Percentiles rank a stretch among this genome's conserved stretches.
These are phyloP conservation scores for Anhinga rufa DNA, from an alignment of 2,113 vertebrate genomes.

Conservation along the genomic window DNA sequence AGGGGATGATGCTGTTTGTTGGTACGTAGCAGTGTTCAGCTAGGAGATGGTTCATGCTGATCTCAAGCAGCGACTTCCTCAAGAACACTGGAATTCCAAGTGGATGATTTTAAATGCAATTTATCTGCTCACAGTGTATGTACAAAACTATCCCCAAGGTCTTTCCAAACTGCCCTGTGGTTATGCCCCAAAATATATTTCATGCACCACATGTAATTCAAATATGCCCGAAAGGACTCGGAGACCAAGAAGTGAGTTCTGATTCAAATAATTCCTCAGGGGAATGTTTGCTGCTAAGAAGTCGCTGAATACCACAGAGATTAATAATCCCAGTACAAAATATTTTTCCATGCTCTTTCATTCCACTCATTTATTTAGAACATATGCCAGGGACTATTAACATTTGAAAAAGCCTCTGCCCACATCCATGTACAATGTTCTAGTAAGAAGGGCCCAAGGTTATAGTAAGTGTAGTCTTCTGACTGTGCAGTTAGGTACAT, in stretches of 20 bases:
- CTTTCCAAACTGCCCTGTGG: neutral
- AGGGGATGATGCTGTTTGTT: neutral
- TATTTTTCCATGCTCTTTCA: constrained; percentile 38
- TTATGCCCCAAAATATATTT: constrained; percentile 37
- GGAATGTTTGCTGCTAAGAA: constrained; percentile 32
- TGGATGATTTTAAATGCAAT: constrained; percentile 31
- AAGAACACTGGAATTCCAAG: constrained; percentile 21
- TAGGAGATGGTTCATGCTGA: neutral
- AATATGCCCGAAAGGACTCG: neutral
- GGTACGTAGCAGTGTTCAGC: neutral
- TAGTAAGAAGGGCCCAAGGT: neutral
- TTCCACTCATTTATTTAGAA: constrained; percentile 25
- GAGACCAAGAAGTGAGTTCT: constrained; percentile 7
- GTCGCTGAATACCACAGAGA: constrained; percentile 21
- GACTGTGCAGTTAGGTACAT: neutral
- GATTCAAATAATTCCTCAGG: constrained; percentile 26
- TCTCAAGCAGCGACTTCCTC: neutral
- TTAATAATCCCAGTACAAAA: constrained; percentile 45
- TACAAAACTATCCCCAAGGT: constrained; percentile 19
- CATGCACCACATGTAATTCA: neutral
- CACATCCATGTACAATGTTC: neutral
- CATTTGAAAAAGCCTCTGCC: constrained; percentile 25
- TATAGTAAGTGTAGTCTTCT: neutral
- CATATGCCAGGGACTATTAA: constrained; percentile 28
- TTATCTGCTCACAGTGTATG: constrained; percentile 18